These are phyloP conservation scores for Augiades crinisus DNA, from an alignment of 2,888 invertebrate genomes.

Conservation along the genomic window DNA sequence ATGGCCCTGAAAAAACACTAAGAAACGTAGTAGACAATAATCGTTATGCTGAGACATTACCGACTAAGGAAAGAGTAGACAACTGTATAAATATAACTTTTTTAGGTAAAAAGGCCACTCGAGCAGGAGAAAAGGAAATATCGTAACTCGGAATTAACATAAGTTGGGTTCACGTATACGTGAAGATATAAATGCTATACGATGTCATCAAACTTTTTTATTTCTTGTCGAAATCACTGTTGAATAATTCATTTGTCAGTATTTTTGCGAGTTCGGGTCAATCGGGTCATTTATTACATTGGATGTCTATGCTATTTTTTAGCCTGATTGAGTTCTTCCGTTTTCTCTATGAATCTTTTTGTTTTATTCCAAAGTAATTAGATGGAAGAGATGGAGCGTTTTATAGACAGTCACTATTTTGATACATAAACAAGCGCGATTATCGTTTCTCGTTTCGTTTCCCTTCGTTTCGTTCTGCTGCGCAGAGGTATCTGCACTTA, in stretches of 20 bases:
- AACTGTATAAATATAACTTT: constrained; percentile 21
- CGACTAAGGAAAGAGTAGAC: constrained; percentile 14
- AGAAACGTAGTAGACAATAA: constrained; percentile 13
- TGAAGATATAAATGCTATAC: constrained; percentile 21
- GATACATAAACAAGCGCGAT: too few species aligned
- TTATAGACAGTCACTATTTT: too few species aligned
- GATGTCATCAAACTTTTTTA: constrained; percentile 18
- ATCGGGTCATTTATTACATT: constrained; percentile 8
- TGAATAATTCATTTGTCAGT: constrained; percentile 16
- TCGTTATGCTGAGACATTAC: constrained; percentile 18
- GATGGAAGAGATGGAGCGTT: neutral
- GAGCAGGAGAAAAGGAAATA: constrained; percentile 20
- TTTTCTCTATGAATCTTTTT: neutral
- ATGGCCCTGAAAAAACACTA: constrained; percentile 3
- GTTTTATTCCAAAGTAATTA: neutral
- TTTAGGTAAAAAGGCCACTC: constrained; percentile 19
- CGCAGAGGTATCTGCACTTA: too few species aligned
- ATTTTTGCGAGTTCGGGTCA: constrained; percentile 1
- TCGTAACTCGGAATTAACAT: constrained; percentile 25
- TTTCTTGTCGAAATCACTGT: constrained; percentile 16
- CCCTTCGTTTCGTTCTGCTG: too few species aligned
- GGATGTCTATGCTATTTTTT: neutral
- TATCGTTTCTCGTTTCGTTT: too few species aligned
- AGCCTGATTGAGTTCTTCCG: constrained; percentile 1
- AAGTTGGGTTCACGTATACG: constrained; percentile 21